A percentile compares a stretch with the other conserved stretches of the same genome.
Evolutionary conservation across 2,113 vertebrate species (phyloP).

Genomic region (Axis porcinus): DNA sequence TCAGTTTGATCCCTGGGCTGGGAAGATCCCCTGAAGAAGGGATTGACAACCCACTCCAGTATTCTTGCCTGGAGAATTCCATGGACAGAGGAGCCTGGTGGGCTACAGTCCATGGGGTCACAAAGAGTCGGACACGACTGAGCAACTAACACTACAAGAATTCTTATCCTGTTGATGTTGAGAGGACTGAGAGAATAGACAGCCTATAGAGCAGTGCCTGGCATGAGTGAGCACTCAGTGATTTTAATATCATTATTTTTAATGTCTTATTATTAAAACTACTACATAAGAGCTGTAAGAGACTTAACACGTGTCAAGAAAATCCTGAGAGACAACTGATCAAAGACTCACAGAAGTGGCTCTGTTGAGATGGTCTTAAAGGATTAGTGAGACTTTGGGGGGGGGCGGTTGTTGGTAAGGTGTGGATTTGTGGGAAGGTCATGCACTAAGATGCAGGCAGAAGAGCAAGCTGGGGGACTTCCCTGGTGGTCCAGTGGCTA

Average conservation of each 20-base stretch:
- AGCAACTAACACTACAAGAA: neutral
- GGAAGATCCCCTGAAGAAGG: neutral
- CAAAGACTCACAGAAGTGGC: neutral
- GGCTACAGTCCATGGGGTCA: neutral
- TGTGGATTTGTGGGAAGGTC: neutral
- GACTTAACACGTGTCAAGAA: neutral
- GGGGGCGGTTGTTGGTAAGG: no score
- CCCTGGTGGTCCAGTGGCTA: neutral
- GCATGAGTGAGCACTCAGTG: neutral
- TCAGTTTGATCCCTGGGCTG: fast-evolving
- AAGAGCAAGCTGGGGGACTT: neutral
- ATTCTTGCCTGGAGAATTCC: neutral
- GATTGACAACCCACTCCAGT: neutral
- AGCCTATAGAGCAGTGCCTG: neutral
- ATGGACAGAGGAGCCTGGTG: neutral
- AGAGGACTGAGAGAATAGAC: neutral
- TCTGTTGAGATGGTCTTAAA: neutral
- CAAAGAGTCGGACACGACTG: neutral
- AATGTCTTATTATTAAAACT: neutral
- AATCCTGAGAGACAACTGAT: neutral
- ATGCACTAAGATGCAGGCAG: neutral
- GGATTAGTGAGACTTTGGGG: neutral
- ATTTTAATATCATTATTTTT: neutral
- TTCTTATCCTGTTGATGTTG: neutral
- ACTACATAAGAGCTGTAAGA: neutral